Base-by-base conservation (phyloP, 2,888 invertebrate species). In the Drosophila lutescens region DNA sequence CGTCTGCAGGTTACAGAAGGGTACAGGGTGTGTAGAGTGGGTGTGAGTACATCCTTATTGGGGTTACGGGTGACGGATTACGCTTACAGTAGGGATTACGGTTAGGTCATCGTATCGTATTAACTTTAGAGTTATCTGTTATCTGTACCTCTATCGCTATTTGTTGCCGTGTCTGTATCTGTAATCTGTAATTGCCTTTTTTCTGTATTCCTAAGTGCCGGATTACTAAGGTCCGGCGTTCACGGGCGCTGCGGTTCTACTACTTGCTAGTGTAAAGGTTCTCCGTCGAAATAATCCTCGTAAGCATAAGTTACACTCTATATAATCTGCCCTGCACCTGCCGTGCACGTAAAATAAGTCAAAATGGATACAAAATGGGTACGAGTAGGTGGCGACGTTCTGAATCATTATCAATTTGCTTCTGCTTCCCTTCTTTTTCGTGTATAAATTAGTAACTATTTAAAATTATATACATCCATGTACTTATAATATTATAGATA, bases 321-420 rank as follows among this genome's bases (percentile, higher is more conserved):
- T 55, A 66, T 66, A 66, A 66, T 66, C 66, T n/a, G 46, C 60
- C 44, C 60, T 32, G 54, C 46, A 46, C 43, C 57, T 57, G 58
- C 60, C 61, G 58, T 61, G 57, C 57, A 20, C 65, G 56, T 62
- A 60, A 77, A 81, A 76, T 75, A 79, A 85, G 77, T 85, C 72
- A 87, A 83, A 83, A 87, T 84, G 81, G 68, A 53, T 82, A 84
- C 81, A 84, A 82, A 81, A 77, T 77, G 79, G 77, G 69, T 77
- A 63, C 84, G 71, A 78, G 76, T 80, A 80, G 83, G 70, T 81
- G 86, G 86, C 86, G 83, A 80, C 78, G 72, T 77, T 83, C 67
- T 77, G 62, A 54, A 65, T 77, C 47, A 54, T 66, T 76, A 46
- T 65, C 23, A 46, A 60, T 59, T 68, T 58, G 23, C 59, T 60